These are phyloP conservation scores for Trichoplusia ni DNA, from an alignment of 1,140 invertebrate species.

Conservation along the genomic window DNA sequence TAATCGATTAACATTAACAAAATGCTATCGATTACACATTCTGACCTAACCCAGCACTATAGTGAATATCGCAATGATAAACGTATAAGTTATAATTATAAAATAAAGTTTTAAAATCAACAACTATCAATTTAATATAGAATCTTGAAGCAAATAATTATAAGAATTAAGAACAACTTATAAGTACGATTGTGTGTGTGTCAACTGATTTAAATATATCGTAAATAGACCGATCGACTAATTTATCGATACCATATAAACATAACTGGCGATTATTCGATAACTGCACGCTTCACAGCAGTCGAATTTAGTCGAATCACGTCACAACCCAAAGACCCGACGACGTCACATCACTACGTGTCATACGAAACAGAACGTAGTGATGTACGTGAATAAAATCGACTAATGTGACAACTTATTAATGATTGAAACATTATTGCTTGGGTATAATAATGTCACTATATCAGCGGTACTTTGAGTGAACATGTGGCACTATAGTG, in stretches of 20 bases:
- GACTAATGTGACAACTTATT: slow-evolving; percentile 26
- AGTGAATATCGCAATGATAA: slow-evolving; percentile 22
- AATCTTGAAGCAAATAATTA: slow-evolving; percentile 33
- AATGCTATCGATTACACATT: not conserved
- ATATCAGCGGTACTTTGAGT: not conserved
- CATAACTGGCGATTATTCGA: slow-evolving; percentile 15
- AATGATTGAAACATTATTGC: not conserved
- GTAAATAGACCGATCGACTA: slow-evolving; percentile 19
- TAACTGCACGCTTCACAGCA: slow-evolving; percentile 8
- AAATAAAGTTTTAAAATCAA: slow-evolving; percentile 23
- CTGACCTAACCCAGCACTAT: slow-evolving; percentile 12
- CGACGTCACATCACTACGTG: slow-evolving; percentile 22
- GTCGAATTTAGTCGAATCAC: slow-evolving; percentile 22
- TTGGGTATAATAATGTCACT: slow-evolving; percentile 5
- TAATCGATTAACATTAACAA: slow-evolving; percentile 22
- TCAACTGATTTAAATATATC: slow-evolving; percentile 27
- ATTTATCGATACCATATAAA: slow-evolving; percentile 25
- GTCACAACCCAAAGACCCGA: slow-evolving; percentile 31
- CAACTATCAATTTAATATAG: slow-evolving; percentile 31
- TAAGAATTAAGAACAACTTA: slow-evolving; percentile 36
- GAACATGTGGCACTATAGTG: not conserved
- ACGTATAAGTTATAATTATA: slow-evolving; percentile 19
- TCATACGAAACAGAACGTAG: slow-evolving; percentile 2
- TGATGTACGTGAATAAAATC: slow-evolving; percentile 17
- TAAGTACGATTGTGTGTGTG: slow-evolving; percentile 30